Evolutionary conservation across 1,140 invertebrate species (phyloP).

Genomic region (Chymomyza costata): DNA sequence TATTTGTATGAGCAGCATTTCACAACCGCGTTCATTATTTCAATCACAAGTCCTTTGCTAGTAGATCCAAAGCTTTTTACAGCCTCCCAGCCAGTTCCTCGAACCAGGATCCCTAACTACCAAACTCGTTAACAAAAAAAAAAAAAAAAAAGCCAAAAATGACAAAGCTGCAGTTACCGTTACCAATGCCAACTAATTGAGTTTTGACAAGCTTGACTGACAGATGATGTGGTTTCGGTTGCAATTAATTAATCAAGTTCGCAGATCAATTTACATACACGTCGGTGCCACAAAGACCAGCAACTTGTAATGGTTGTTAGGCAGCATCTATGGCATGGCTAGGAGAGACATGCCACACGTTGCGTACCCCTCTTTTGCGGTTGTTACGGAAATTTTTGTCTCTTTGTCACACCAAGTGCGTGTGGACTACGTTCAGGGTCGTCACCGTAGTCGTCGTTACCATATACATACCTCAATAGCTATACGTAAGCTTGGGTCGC

Average conservation of each 20-base stretch:
- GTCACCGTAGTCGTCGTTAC: neutral
- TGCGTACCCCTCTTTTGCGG: constrained; percentile 5
- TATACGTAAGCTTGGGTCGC: constrained; percentile 8
- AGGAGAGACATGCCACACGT: constrained; percentile 27
- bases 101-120: too few relatives aligned
- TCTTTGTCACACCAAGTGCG: neutral
- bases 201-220: constrained; percentile 30
- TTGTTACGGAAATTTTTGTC: constrained; percentile 1
- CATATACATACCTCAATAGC: too few relatives aligned
- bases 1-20: too few relatives aligned
- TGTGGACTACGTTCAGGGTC: constrained; percentile 13
- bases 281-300: neutral
- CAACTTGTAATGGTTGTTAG: constrained; percentile 9
- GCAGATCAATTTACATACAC: constrained; percentile 38
- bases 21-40: too few relatives aligned
- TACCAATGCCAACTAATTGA: constrained; percentile 32
- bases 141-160: too few relatives aligned
- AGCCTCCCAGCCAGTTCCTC: too few relatives aligned
- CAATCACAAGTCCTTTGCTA: too few relatives aligned
- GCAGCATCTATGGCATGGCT: neutral
- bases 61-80: too few relatives aligned
- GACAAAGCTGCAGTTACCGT: constrained; percentile 15
- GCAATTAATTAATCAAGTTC: constrained; percentile 42
- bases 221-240: constrained; percentile 15
- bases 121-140: too few relatives aligned